Evolutionary conservation across 2,797 vertebrate genomes (phyloP).

Genomic region (Notolepis coatsorum): DNA sequence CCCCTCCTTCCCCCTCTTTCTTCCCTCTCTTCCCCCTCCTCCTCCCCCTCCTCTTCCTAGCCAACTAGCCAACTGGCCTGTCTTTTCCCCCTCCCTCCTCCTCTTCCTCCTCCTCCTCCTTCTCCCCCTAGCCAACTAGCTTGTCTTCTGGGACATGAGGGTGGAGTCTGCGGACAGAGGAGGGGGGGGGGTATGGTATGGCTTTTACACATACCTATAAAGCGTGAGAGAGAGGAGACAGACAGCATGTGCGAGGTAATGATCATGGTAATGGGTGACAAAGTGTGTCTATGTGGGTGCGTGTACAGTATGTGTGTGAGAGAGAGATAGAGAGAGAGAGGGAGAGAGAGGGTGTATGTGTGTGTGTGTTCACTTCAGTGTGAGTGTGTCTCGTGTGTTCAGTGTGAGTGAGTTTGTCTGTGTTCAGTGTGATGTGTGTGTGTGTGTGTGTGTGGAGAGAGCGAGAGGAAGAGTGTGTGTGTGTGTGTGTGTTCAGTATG

Average conservation of each 20-base stretch:
- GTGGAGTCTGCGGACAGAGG: slow-evolving; percentile 69
- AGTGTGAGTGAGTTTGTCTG: not conserved
- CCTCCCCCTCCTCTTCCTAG: slow-evolving; percentile 7
- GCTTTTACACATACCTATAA: slow-evolving; percentile 69
- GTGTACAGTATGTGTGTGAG: too few species aligned
- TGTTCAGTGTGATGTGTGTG: not conserved
- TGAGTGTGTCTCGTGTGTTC: not conserved
- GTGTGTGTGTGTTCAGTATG: not conserved
- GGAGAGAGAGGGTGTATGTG: not conserved
- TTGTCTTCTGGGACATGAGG: slow-evolving; percentile 74
- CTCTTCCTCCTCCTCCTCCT: slow-evolving; percentile 72
- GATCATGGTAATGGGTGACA: too few species aligned
- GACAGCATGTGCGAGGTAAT: too few species aligned
- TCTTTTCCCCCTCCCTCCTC: slow-evolving; percentile 10
- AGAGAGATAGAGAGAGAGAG: slow-evolving; percentile 1
- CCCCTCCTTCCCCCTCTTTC: slow-evolving; percentile 20
- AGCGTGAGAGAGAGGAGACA: too few species aligned
- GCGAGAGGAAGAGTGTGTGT: not conserved
- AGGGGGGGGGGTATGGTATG: slow-evolving; percentile 44
- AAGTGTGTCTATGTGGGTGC: too few species aligned
- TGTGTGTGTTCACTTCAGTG: slow-evolving; percentile 17
- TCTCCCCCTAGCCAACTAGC: slow-evolving; percentile 76
- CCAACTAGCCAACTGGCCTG: too few species aligned
- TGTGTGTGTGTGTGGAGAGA: slow-evolving; percentile 1
- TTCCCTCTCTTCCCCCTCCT: slow-evolving; percentile 17